Conservation (phyloP, 2,113 vertebrate genomes). For the Channa argus region DNA sequence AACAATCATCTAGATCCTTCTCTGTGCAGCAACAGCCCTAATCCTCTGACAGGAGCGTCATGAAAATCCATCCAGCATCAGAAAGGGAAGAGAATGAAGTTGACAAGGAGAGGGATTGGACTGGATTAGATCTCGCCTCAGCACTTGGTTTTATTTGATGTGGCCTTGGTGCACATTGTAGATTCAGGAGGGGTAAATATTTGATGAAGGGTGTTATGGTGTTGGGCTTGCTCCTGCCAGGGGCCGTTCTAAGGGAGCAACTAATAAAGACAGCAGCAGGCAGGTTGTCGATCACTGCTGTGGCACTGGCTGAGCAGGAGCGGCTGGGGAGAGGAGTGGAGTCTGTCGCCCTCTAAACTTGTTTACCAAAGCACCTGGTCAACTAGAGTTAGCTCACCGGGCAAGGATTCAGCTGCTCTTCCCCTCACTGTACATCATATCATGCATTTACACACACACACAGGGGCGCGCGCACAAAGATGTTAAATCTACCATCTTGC, state of each 20-base stretch:
- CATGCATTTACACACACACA: too few relatives aligned
- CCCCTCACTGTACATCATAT: too few relatives aligned
- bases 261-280: constrained; percentile 66
- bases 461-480: constrained; percentile 37
- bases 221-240: constrained; percentile 59
- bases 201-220: constrained; percentile 69
- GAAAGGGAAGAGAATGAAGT: constrained; percentile 54
- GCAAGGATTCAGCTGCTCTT: too few relatives aligned
- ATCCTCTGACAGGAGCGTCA: constrained; percentile 69
- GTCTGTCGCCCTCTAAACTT: constrained; percentile 21
- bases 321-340: constrained; percentile 46
- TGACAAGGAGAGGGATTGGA: constrained; percentile 56
- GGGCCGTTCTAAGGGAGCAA: constrained; percentile 45
- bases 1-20: constrained; percentile 64
- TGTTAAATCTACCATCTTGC: constrained; percentile 67
- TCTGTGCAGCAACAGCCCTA: constrained; percentile 40
- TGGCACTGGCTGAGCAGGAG: constrained; percentile 43
- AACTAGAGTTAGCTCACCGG: constrained; percentile 30
- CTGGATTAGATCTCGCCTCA: constrained; percentile 72
- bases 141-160: constrained; percentile 70
- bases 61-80: constrained; percentile 44
- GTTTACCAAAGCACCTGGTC: constrained; percentile 46
- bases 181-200: constrained; percentile 76
- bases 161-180: constrained; percentile 56
- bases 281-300: constrained; percentile 56